Conservation (phyloP, 2,888 invertebrate species). For the Perizoma flavofasciatum region DNA sequence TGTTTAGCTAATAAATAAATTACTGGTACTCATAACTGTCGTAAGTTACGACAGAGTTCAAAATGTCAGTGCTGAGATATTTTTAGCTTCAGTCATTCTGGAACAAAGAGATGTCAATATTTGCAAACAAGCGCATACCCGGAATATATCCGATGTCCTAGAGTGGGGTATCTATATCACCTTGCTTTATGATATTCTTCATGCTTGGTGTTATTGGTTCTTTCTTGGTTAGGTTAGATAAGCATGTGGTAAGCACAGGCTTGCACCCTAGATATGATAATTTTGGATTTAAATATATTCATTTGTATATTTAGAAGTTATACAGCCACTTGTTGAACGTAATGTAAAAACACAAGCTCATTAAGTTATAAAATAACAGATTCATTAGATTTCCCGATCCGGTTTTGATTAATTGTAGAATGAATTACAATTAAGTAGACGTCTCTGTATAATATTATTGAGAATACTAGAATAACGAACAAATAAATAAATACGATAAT, state of each 20-base stretch:
- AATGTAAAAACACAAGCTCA: constrained; percentile 27
- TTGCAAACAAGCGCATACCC: constrained; percentile 18
- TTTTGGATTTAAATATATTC: constrained; percentile 26
- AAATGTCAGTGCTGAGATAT: constrained; percentile 17
- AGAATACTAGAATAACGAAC: constrained; percentile 2
- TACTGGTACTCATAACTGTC: neutral
- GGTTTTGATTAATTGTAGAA: constrained; percentile 32
- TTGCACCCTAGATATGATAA: constrained; percentile 12
- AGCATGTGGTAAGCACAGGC: no score
- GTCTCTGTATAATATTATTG: constrained; percentile 12
- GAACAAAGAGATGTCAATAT: constrained; percentile 21
- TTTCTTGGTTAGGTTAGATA: no score
- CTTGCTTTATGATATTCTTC: no score
- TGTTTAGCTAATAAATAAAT: neutral
- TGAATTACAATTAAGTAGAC: constrained; percentile 28
- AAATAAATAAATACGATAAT: no score
- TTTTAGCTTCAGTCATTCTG: constrained; percentile 4
- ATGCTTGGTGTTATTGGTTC: no score
- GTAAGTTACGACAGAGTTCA: neutral
- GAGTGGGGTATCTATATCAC: no score
- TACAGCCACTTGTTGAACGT: constrained; percentile 33
- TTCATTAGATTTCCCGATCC: constrained; percentile 36
- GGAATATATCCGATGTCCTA: constrained; percentile 1
- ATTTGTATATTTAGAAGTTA: constrained; percentile 32
- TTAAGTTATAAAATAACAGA: constrained; percentile 28